These are phyloP conservation scores for Philonicus albiceps DNA, from an alignment of 2,888 invertebrate genomes.

Conservation along the genomic window DNA sequence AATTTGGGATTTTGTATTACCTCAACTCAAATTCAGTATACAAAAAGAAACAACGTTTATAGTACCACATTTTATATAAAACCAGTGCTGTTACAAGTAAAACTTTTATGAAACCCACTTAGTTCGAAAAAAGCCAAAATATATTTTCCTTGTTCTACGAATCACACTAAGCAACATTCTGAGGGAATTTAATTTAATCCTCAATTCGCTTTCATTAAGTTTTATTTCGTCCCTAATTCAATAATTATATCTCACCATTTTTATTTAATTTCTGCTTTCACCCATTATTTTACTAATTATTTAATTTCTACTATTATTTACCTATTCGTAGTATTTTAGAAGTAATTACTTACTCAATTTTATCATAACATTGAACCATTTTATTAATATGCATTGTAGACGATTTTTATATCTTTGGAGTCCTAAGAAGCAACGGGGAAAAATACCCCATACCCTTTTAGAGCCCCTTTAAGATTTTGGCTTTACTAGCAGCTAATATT, in stretches of 20 bases:
- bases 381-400: conserved; percentile 10
- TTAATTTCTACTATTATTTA: not conserved
- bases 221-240: not conserved
- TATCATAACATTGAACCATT: not conserved
- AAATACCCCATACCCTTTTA: not conserved
- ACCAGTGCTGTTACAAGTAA: no score
- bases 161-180: not conserved
- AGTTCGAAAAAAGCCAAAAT: not conserved
- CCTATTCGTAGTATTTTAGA: not conserved
- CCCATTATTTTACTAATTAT: not conserved
- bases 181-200: not conserved
- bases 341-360: not conserved
- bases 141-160: not conserved
- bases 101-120: not conserved
- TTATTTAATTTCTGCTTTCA: not conserved
- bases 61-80: no score
- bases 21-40: not conserved
- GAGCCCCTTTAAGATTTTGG: not conserved
- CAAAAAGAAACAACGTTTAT: no score
- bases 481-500: conserved; percentile 2
- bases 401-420: not conserved
- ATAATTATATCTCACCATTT: not conserved
- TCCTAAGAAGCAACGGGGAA: not conserved
- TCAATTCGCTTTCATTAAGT: not conserved
- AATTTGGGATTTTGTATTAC: no score